phyloP scores from a whole-genome alignment of 2,113 vertebrate species.

The Jacana jacana region DNA sequence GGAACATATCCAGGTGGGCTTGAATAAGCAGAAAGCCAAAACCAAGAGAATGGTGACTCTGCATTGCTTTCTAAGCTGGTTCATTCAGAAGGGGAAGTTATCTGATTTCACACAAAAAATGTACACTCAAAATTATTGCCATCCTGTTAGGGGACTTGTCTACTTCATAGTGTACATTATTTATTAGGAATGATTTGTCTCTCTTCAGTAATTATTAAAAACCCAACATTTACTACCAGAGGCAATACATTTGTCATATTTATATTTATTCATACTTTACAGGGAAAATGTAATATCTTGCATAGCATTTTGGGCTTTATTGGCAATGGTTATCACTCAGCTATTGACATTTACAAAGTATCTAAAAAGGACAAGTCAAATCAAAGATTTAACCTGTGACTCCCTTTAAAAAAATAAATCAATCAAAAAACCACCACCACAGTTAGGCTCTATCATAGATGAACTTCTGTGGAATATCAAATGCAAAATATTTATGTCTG shows the following conservation, averaged over 20 bases:
- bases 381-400: background rate
- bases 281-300: background rate
- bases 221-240: background rate
- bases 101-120: background rate
- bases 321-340: background rate
- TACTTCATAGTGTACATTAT: background rate
- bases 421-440: too few species aligned
- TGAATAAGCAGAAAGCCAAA: background rate
- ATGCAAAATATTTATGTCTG: background rate
- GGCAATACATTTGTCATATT: background rate
- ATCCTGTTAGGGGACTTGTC: background rate
- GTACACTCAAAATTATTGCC: background rate
- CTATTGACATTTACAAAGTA: background rate
- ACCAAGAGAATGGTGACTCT: background rate
- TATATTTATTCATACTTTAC: background rate
- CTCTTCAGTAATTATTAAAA: constrained; percentile 31
- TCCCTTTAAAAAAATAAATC: background rate
- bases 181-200: constrained; percentile 35
- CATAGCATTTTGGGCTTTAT: background rate
- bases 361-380: background rate
- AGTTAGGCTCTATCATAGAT: background rate
- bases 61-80: background rate
- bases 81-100: background rate
- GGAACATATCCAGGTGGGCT: background rate
- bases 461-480: background rate